Evolutionary conservation across 2,888 invertebrate genomes (phyloP), one percentile per base, ranked within the genome.

Genomic region (Drosophila neoperkinsi): DNA sequence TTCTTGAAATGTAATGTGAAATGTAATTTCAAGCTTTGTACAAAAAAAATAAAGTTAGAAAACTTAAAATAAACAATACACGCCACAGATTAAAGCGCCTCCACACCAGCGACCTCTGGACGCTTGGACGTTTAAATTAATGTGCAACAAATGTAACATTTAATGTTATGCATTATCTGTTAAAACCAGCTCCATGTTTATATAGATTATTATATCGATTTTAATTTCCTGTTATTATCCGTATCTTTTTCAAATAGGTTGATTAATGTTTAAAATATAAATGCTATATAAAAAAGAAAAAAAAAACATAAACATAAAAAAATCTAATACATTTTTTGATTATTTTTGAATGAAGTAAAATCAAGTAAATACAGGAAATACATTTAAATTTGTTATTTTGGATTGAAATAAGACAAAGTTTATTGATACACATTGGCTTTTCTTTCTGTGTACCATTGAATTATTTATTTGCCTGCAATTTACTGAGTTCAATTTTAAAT

Each of bases 251-350:
- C 30, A 6, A 4, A 34, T 4, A 34, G 4, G 33, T 13, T 34
- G 1, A 13, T 13, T 13, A 34, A 11, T 13, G 1, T 11, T 34
- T 34, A 13, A 34, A 0, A 34, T 34, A 4, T 34, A 13, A 34
- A 4, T 34, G 33, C 4, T 34, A 13, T 13, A 13, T 34, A 41
- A 18, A 6, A n/a, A 11, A 11, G 13, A 13, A 21, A 43, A n/a
- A n/a, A 5, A 13, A 43, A 21, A 11, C 11, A 43, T n/a, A 6
- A 21, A 43, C 1, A 6, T 10, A 10, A n/a, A n/a, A 41, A 41
- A 11, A 1, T n/a, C 0, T 0, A 11, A n/a, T 5, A 4, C 0
- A 6, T 0, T 11, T n/a, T n/a, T 18, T n/a, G n/a, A n/a, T 4
- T 6, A 11, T 11, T 43, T 43, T 21, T 38, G 9, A 38, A 9